Evolutionary conservation across 1,140 invertebrate species (phyloP), one percentile per base, ranked within the genome.

Genomic region (Aphelinus certus): DNA sequence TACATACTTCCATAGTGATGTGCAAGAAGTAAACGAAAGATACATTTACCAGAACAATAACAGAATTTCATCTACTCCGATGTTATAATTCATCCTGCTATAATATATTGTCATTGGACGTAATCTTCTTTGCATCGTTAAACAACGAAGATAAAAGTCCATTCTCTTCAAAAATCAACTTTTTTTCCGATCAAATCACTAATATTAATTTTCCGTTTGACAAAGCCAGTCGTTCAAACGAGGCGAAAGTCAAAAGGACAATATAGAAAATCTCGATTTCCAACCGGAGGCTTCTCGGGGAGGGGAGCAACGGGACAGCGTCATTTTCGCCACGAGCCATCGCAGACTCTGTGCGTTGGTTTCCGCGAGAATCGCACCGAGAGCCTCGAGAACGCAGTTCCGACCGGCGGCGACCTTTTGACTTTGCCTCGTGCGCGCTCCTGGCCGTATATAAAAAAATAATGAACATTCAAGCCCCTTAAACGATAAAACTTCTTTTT

Each of bases 391-490:
- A 26, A 26, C 26, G 26, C 26, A 26, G 26, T 26, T 26, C 26
- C 26, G 26, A 26, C 26, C 26, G 26, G 26, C 26, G 26, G 26
- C 26, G 45, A 60, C 58, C 42, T 45, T 66, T 66, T 66, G 56
- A 66, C 60, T 73, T 73, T 58, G 26, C 71, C 56, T 73, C 63
- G 55, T 64, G 10, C 10, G 53, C 47, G 51, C 26, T 73, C 47
- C 58, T 5, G 51, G 45, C 47, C 26, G 26, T 26, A 26, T 73
- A 66, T 66, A 73, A 65, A 73, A 73, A 51, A 66, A 53, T 66
- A 62, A 46, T 65, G 63, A 73, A 73, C 56, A 73, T 73, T 57
- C 47, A 66, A 53, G 70, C 56, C 61, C 48, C 68, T 62, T 71
- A 71, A 62, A 62, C 48, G 62, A 62, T 71, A 71, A 71, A 71